A percentile compares a stretch with the other conserved stretches of the same genome.
Conservation (phyloP, 2,888 invertebrate species). For the Embidobia sp. region DNA sequence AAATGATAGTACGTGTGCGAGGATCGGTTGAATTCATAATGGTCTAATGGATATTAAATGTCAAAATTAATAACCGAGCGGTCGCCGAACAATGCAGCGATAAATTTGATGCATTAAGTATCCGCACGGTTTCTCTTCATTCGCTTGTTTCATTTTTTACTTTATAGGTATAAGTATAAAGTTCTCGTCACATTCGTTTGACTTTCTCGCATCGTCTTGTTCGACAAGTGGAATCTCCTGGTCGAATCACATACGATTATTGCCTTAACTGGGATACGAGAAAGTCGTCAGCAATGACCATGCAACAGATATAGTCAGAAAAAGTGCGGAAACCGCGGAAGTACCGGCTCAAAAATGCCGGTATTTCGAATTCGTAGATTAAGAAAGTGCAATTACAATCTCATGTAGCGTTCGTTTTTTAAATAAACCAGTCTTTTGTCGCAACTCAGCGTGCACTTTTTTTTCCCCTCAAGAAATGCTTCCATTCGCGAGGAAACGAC, state of each 20-base stretch:
- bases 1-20: too few species aligned
- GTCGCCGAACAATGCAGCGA: too few species aligned
- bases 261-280: slow-evolving; percentile 63
- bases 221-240: slow-evolving; percentile 62
- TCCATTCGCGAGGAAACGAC: too few species aligned
- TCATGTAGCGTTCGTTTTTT: neutral
- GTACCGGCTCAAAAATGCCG: slow-evolving; percentile 36
- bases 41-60: too few species aligned
- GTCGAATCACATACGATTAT: slow-evolving; percentile 58
- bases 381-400: slow-evolving; percentile 29
- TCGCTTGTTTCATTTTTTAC: slow-evolving; percentile 23
- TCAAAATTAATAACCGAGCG: too few species aligned
- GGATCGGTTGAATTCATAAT: too few species aligned
- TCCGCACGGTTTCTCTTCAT: slow-evolving; percentile 42
- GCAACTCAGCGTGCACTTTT: neutral
- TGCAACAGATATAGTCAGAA: slow-evolving; percentile 56
- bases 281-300: slow-evolving; percentile 54
- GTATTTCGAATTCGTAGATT: slow-evolving; percentile 37
- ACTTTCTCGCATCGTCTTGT: slow-evolving; percentile 64
- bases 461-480: too few species aligned
- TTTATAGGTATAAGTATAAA: slow-evolving; percentile 46
- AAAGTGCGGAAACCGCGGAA: slow-evolving; percentile 55
- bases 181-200: slow-evolving; percentile 63
- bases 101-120: too few species aligned
- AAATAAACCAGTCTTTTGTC: slow-evolving; percentile 19